Conservation (phyloP, 2,113 vertebrate species). For the Lonchura striata region DNA sequence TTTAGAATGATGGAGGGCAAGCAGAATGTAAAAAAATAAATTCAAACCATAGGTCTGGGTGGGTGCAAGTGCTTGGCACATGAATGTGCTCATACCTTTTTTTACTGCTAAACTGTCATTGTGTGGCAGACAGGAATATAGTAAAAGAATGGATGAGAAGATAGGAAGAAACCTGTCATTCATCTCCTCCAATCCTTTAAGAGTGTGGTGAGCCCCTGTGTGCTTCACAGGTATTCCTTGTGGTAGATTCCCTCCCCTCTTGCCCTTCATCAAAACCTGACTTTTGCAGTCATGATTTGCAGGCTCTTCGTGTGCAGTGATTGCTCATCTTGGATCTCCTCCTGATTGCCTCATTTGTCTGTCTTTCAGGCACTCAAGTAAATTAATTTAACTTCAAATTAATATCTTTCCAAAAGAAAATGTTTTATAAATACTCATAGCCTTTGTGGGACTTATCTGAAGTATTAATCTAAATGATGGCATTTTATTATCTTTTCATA, state of each 20-base stretch:
- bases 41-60: not conserved
- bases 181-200: not conserved
- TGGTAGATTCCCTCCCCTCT: not conserved
- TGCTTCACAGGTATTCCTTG: not conserved
- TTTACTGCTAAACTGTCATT: not conserved
- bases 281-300: not conserved
- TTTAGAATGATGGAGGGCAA: not conserved
- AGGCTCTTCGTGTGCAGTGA: not conserved
- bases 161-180: not conserved
- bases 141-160: not conserved
- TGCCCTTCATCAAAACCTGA: not conserved
- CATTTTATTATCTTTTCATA: constrained; percentile 20
- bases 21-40: not conserved
- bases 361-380: not conserved
- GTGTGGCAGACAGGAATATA: not conserved
- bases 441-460: not conserved
- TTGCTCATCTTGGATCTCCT: not conserved
- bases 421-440: not conserved
- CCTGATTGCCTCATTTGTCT: not conserved
- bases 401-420: not conserved
- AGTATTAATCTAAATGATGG: not conserved
- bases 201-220: not conserved
- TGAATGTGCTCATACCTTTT: not conserved
- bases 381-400: constrained; percentile 22
- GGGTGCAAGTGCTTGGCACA: not conserved